Evolutionary conservation across 1,140 invertebrate species (phyloP).

Genomic region (Elymnias hypermnestra): DNA sequence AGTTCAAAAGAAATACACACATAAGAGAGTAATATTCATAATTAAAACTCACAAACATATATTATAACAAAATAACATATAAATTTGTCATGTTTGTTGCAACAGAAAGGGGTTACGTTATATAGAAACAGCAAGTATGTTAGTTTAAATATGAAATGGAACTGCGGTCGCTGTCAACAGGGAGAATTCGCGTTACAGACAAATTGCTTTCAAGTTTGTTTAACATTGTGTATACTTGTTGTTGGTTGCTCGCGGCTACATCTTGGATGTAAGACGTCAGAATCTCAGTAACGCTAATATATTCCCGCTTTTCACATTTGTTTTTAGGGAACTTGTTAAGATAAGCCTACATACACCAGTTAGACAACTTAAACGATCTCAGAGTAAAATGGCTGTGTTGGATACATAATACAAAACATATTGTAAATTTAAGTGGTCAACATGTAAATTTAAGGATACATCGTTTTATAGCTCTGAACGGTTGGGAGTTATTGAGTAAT

Average conservation of each 20-base stretch:
- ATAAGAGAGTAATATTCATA: too few relatives aligned
- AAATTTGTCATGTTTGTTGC: background rate
- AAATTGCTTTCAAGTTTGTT: conserved; percentile 22
- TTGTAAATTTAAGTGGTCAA: too few relatives aligned
- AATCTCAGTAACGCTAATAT: background rate
- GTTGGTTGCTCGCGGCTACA: conserved; percentile 5
- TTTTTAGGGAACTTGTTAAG: background rate
- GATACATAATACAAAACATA: too few relatives aligned
- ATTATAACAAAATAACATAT: too few relatives aligned
- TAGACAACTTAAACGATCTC: too few relatives aligned
- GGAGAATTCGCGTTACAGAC: conserved; percentile 16
- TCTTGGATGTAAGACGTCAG: background rate
- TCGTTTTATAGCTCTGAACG: too few relatives aligned
- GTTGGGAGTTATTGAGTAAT: too few relatives aligned
- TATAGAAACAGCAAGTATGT: conserved; percentile 9
- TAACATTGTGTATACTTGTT: conserved; percentile 10
- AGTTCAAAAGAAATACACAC: too few relatives aligned
- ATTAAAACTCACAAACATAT: too few relatives aligned
- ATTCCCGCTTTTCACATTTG: background rate
- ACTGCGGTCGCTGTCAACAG: conserved; percentile 21
- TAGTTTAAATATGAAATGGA: conserved; percentile 24
- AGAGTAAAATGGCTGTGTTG: too few relatives aligned
- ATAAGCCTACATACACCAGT: too few relatives aligned
- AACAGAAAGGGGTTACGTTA: conserved; percentile 1
- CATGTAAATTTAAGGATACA: too few relatives aligned